These are phyloP conservation scores for Delphinus delphis DNA, from an alignment of 2,113 vertebrate genomes.

Conservation along the genomic window DNA sequence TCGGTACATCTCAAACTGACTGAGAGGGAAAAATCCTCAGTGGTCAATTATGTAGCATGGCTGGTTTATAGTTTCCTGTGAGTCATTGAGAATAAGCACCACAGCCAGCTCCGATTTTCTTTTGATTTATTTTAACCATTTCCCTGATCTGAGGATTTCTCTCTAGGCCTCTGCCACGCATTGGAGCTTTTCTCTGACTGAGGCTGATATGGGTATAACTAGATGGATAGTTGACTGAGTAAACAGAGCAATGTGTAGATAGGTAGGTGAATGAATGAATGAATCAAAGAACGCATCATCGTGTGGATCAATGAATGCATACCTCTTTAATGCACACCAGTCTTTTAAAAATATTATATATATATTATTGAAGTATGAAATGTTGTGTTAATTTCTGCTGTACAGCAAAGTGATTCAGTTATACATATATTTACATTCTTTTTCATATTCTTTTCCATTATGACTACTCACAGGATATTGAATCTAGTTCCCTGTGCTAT, in stretches of 20 bases:
- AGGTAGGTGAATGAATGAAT: background rate
- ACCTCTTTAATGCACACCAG: background rate
- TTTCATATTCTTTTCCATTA: background rate
- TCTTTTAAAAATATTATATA: background rate
- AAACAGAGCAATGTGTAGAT: background rate
- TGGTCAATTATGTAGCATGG: conserved; percentile 72
- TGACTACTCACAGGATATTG: background rate
- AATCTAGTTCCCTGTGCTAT: background rate
- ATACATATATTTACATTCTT: background rate
- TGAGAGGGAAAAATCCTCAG: conserved; percentile 44
- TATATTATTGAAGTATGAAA: background rate
- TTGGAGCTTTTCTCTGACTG: background rate
- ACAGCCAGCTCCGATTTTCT: conserved; percentile 38
- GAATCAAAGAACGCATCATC: too few species aligned
- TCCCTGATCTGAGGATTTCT: conserved; percentile 46
- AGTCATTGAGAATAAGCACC: conserved; percentile 61
- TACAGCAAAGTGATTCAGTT: background rate
- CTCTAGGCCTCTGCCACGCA: background rate
- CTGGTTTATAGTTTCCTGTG: conserved; percentile 69
- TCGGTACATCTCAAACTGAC: conserved; percentile 70
- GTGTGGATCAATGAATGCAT: background rate
- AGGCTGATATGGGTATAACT: background rate
- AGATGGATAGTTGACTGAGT: background rate
- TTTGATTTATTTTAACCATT: conserved; percentile 73
- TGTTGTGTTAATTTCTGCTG: background rate